Percentiles rank a stretch among this genome's conserved stretches.
Evolutionary conservation across 2,888 invertebrate genomes (phyloP).

Genomic region (Ametastegia equiseti): DNA sequence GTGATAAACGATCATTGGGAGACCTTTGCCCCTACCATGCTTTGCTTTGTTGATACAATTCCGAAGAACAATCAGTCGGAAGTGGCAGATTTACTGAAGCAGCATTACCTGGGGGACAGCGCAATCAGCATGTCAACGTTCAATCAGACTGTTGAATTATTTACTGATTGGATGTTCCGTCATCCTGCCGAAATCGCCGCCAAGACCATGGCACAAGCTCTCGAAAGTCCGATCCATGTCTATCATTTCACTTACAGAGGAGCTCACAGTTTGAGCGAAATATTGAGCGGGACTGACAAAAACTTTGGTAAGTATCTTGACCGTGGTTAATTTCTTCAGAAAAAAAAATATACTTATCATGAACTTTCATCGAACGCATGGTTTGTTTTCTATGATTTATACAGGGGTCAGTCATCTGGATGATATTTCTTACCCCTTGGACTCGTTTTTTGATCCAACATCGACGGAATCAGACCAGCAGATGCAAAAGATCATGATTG

Average conservation of each 20-base stretch:
- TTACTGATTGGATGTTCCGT: conserved; percentile 82
- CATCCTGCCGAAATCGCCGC: conserved; percentile 80
- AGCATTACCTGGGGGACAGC: conserved; percentile 78
- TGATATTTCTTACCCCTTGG: too few relatives aligned
- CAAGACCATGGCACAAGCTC: conserved; percentile 79
- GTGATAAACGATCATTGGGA: conserved; percentile 10
- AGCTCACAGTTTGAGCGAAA: conserved; percentile 78
- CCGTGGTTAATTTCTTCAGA: too few relatives aligned
- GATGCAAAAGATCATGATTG: too few relatives aligned
- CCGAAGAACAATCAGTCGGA: conserved; percentile 64
- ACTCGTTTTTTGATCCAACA: too few relatives aligned
- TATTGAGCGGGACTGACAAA: conserved; percentile 77
- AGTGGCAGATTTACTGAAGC: conserved; percentile 78
- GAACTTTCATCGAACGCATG: too few relatives aligned
- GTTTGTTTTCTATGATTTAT: too few relatives aligned
- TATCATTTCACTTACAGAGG: conserved; percentile 82
- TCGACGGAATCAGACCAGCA: too few relatives aligned
- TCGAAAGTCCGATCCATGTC: conserved; percentile 80
- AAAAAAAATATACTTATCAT: too few relatives aligned
- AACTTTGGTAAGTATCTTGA: conserved; percentile 81
- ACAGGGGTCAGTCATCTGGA: too few relatives aligned
- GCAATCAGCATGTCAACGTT: conserved; percentile 74
- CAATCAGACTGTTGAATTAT: conserved; percentile 76
- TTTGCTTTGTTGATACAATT: not conserved
- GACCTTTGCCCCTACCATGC: not conserved